These are phyloP conservation scores for Hirtodrosophila histrioides DNA, from an alignment of 2,888 invertebrate genomes.

Conservation along the genomic window DNA sequence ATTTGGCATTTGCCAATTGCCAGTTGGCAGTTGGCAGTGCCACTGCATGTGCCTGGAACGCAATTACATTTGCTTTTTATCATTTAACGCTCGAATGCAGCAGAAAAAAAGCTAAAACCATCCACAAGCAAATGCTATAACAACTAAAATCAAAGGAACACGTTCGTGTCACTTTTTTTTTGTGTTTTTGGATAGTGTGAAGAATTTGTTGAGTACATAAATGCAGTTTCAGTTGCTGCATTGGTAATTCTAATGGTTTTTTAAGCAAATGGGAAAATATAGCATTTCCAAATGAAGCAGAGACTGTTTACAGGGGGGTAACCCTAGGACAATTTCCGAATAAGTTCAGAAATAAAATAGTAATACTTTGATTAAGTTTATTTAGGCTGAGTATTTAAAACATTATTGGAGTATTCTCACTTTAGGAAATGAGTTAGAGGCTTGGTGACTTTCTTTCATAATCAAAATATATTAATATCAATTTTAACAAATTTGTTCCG, in stretches of 20 bases:
- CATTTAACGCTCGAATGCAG: slow-evolving; percentile 34
- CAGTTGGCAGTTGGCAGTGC: slow-evolving; percentile 2
- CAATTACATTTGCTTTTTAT: slow-evolving; percentile 53
- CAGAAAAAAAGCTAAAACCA: slow-evolving; percentile 1
- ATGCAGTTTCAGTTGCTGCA: slow-evolving; percentile 2
- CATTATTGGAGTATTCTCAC: no score
- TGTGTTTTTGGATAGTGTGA: background rate
- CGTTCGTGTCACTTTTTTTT: slow-evolving; percentile 1
- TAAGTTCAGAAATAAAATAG: no score
- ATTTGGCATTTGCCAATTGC: background rate
- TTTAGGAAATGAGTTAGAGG: no score
- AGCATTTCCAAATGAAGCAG: background rate
- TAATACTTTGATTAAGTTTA: no score
- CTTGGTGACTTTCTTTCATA: no score
- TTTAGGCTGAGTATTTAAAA: no score
- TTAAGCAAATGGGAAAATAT: background rate
- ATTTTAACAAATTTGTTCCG: no score
- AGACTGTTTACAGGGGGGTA: no score
- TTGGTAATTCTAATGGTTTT: slow-evolving; percentile 2
- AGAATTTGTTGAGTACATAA: slow-evolving; percentile 21
- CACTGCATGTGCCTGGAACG: slow-evolving; percentile 39
- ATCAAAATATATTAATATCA: no score
- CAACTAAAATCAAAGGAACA: background rate
- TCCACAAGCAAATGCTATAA: slow-evolving; percentile 2
- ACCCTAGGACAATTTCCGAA: no score